Percentiles rank a stretch among this genome's conserved stretches.
phyloP scores from a whole-genome alignment of 2,888 invertebrate genomes.

The Strigamia crassipes region DNA sequence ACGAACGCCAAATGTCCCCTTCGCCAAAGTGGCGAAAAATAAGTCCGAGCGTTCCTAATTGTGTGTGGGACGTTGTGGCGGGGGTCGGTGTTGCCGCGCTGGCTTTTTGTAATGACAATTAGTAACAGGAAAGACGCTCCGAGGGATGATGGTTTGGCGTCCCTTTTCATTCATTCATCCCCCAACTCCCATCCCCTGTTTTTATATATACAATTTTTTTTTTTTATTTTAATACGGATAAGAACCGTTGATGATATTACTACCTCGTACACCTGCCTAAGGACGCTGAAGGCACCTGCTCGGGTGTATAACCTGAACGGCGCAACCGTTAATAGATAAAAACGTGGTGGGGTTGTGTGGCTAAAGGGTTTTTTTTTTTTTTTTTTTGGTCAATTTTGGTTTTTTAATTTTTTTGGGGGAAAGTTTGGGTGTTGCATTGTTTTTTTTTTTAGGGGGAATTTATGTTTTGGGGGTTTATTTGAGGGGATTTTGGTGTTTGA shows the following conservation, averaged over 20 bases:
- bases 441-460: neutral
- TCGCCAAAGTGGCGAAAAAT: neutral
- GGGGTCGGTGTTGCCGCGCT: neutral
- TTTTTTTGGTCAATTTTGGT: too few relatives aligned
- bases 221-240: neutral
- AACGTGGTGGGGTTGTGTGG: neutral
- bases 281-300: conserved; percentile 39
- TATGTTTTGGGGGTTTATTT: too few relatives aligned
- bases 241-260: conserved; percentile 40
- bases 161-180: conserved; percentile 39
- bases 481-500: too few relatives aligned
- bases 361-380: neutral
- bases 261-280: conserved; percentile 28
- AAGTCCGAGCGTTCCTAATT: neutral
- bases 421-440: too few relatives aligned
- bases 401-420: too few relatives aligned
- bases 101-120: conserved; percentile 24
- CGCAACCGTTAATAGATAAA: conserved; percentile 7
- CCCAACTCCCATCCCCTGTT: neutral
- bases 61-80: neutral
- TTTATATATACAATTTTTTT: neutral
- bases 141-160: conserved; percentile 35
- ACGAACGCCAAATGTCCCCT: neutral
- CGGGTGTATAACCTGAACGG: conserved; percentile 7
- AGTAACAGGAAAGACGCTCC: conserved; percentile 34